Base-by-base conservation (phyloP, 2,888 invertebrate species). In the Drosophila pegasa region DNA sequence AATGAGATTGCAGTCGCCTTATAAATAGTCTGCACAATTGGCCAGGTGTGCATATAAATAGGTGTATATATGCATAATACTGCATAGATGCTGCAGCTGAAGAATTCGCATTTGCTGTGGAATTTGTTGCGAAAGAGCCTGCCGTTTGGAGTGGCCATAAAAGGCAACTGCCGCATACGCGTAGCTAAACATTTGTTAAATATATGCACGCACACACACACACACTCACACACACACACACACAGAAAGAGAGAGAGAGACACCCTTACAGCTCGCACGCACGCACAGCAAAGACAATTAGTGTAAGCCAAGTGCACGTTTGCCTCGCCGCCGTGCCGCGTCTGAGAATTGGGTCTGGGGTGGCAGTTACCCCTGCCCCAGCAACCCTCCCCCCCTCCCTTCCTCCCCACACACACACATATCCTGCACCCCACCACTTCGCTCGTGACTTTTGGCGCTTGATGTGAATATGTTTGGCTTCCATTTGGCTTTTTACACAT, bases 141-240 rank as follows among this genome's bases (percentile, higher is more conserved):
- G 78, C 55, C 73, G 50, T 78, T 76, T 47, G 66, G 73, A 73
- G 66, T 20, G 73, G 59, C 71, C 58, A 78, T 82, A 85, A 87
- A 84, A 70, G 74, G 70, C 82, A 87, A 87, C 85, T 87, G 82
- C 71, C 65, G 71, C 75, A 78, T 76, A 81, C 87, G 87, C 78
- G 82, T 67, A 48, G 87, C 87, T 81, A 83, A 87, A 85, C 85
- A 87, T 79, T 82, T 87, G 85, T 87, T 72, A 83, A 83, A 85
- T 87, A 77, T 83, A 86, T 82, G 83, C 83, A 82, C 61, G 18
- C 22, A 31, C 54, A 38, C 25, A 14, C 48, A 22, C 57, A 6
- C 50, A 33, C 67, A 29, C 55, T 20, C 65, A 37, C 63, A 38
- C 71, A 31, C 61, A 12, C 55, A 14, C 56, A 7, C 31, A 31